Base-by-base conservation (phyloP, 2,888 invertebrate genomes). In the Coenonympha glycerion region DNA sequence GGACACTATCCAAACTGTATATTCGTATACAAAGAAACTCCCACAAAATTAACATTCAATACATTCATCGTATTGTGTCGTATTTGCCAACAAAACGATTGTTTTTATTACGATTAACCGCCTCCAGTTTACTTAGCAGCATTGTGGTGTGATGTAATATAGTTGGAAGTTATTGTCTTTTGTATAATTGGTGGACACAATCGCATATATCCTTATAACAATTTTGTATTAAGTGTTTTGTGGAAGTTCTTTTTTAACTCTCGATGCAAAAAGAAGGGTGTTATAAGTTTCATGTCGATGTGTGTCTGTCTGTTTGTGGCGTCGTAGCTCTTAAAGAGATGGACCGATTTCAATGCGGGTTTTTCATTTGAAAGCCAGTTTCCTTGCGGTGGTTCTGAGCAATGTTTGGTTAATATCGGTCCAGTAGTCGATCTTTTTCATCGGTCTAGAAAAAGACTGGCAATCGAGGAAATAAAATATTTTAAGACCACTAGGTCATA, bases 11-110 rank as follows among this genome's bases (percentile, higher is more conserved):
- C 24, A 6, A 2, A 24, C 24, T 24, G 5, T 24, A n/a, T n/a
- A n/a, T 24, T 8, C 3, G 9, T 24, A 24, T 24, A 48, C 46
- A 50, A 50, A 46, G 15, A 28, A 34, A 41, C n/a, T 53, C 49
- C 53, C 50, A 50, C 42, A n/a, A n/a, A n/a, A 46, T 53, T 50
- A 53, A 47, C 53, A 53, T 50, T 47, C 41, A 53, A 50, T 53
- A 42, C 36, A 21, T 21, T 31, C 26, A 41, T 28, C n/a, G 8
- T 15, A 53, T 50, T 53, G 53, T 53, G 24, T 34, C 46, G 11
- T n/a, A 22, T 49, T 36, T 46, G 30, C 37, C 40, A 53, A 53
- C 53, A 52, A 52, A 52, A 42, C 45, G 21, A 15, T 21, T 31
- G 47, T 51, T 49, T 44, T 44, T 44, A 44, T 44, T 31, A 44